A percentile compares a stretch with the other conserved stretches of the same genome.
These are phyloP conservation scores for Phrynocephalus forsythii DNA, from an alignment of 2,797 vertebrate genomes.

Conservation along the genomic window DNA sequence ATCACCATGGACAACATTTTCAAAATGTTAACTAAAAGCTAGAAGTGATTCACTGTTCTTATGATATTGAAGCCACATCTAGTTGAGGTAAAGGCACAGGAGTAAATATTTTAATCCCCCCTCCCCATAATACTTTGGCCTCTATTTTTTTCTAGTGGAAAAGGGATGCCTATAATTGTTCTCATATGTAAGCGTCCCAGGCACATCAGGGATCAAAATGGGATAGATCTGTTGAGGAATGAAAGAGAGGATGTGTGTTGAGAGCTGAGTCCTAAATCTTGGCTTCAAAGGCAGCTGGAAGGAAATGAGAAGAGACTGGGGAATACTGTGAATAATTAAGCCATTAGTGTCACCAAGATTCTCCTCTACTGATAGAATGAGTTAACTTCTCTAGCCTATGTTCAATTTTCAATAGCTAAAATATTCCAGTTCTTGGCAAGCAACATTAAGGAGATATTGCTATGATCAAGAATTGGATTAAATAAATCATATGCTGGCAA, in stretches of 20 bases:
- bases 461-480: conserved; percentile 17
- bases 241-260: conserved; percentile 47
- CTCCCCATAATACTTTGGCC: not conserved
- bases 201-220: conserved; percentile 39
- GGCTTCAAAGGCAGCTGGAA: conserved; percentile 65
- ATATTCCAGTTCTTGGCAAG: conserved; percentile 25
- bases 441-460: not conserved
- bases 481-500: conserved; percentile 41
- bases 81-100: no score
- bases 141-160: not conserved
- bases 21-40: no score
- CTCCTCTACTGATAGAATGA: conserved; percentile 5
- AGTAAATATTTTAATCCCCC: not conserved
- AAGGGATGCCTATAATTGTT: not conserved
- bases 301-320: conserved; percentile 34
- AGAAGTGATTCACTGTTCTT: no score
- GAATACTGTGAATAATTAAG: conserved; percentile 57
- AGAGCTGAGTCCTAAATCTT: conserved; percentile 47
- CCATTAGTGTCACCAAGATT: conserved; percentile 42
- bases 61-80: no score
- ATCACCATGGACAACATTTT: no score
- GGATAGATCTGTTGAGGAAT: conserved; percentile 26
- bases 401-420: conserved; percentile 12
- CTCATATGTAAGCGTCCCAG: not conserved
- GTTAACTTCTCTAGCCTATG: conserved; percentile 36